phyloP scores from a whole-genome alignment of 2,888 invertebrate species.

The Tinea pellionella region DNA sequence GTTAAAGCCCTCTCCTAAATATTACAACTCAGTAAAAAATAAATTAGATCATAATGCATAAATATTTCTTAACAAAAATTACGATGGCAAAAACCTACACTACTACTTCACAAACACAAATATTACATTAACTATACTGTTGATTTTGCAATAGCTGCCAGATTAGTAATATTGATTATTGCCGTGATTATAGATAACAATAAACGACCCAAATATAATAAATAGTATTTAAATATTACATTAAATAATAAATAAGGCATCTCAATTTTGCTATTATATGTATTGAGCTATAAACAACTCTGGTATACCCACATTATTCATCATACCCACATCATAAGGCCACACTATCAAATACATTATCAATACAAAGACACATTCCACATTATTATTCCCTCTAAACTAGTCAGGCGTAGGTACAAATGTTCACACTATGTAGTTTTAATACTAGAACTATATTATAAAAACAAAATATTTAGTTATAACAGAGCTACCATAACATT shows the following conservation, averaged over 20 bases:
- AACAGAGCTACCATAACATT: neutral
- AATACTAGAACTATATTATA: neutral
- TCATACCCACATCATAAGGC: neutral
- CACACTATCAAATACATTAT: constrained; percentile 8
- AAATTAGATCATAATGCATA: constrained; percentile 39
- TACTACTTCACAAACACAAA: neutral
- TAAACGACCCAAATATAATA: neutral
- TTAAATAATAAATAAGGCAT: neutral
- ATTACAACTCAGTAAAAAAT: constrained; percentile 31
- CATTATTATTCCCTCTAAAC: neutral
- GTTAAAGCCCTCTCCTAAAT: too few species aligned
- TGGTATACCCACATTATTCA: neutral
- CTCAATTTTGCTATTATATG: neutral
- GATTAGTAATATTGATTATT: neutral
- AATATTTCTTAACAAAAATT: neutral
- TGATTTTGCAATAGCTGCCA: neutral
- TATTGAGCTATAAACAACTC: neutral
- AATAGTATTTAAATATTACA: neutral
- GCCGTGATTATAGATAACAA: neutral
- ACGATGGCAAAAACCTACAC: neutral
- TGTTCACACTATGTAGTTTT: neutral
- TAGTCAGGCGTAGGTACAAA: neutral
- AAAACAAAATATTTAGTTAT: neutral
- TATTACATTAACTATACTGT: neutral
- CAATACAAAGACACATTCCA: neutral